A percentile compares a stretch with the other conserved stretches of the same genome.
Evolutionary conservation across 37 sponge, comb jelly and placozoan species (phyloP).

Genomic region (Lycopodina hypogea): DNA sequence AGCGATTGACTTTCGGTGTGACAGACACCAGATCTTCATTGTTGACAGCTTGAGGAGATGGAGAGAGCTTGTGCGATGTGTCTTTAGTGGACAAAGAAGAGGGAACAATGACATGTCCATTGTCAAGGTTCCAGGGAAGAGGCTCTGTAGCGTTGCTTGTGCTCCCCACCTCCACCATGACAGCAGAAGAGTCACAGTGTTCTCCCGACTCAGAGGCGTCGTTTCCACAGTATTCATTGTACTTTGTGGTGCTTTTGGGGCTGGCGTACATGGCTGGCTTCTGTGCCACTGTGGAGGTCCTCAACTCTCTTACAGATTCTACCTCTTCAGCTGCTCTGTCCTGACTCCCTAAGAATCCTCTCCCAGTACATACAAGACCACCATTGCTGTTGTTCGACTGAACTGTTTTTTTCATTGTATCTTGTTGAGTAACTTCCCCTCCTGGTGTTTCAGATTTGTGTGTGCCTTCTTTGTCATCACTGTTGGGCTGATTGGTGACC

Average conservation of each 20-base stretch:
- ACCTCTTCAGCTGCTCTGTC: too few relatives aligned
- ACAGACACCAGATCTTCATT: background rate
- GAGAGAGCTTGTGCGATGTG: background rate
- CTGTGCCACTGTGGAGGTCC: background rate
- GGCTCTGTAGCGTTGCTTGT: slow-evolving; percentile 7
- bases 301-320: background rate
- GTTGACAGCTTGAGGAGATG: background rate
- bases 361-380: too few relatives aligned
- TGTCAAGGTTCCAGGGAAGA: background rate
- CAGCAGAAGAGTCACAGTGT: background rate
- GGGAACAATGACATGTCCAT: background rate
- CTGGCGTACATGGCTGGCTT: background rate
- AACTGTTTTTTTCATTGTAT: background rate
- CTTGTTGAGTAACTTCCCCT: too few relatives aligned
- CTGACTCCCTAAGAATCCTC: too few relatives aligned
- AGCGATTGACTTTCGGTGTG: background rate
- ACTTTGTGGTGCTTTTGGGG: background rate
- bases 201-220: too few relatives aligned
- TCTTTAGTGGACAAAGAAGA: background rate
- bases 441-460: too few relatives aligned
- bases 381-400: background rate
- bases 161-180: background rate
- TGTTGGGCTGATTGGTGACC: slow-evolving; percentile 3
- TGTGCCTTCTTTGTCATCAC: too few relatives aligned
- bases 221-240: background rate